Evolutionary conservation across 1,140 invertebrate species (phyloP), one percentile per base, ranked within the genome.

Genomic region (Cotesia typhae): DNA sequence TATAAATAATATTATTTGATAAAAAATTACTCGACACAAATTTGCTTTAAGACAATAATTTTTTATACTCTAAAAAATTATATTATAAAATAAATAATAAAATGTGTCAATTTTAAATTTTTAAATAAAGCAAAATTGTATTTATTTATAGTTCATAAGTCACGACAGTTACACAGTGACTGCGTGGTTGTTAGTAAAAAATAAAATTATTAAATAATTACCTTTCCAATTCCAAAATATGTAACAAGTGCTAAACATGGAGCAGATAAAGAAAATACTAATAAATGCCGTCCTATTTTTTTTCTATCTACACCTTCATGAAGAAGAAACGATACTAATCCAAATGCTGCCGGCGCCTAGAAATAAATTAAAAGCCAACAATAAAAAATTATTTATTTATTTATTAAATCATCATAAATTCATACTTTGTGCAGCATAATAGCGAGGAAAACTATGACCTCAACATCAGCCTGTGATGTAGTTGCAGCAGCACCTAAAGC

Each of bases 341-440:
- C 98, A 90, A 99, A 99, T 5, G 98, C 96, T 35, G 98, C 97
- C 4, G 98, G 98, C 10, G 96, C 97, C 93, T 94, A 78, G 37
- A 78, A 9, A 60, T 67, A 41, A 67, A 37, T 9, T 47, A 6
- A 47, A 28, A 28, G 28, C 28, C 28, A 28, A 28, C 28, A 28
- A 47, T 47, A 47, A 47, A 47, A 10, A 47, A 17, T 14, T 0
- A 41, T 0, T 41, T 41, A 41, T 5, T 41, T 28, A 28, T 28
- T 28, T 28, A 28, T 28, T 28, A 28, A 28, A 28, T 28, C 0
- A 3, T 28, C 1, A 10, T 3, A 69, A 59, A 55, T 57, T 17
- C 14, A 64, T 85, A 94, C 93, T 88, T 99, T 99, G 81, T 99
- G 98, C 12, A 99, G 88, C 97, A 99, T 99, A 75, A 99, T 99